phyloP scores from a whole-genome alignment of 92 coral and sea anemone species.

The Chrysogorgia sp. region DNA sequence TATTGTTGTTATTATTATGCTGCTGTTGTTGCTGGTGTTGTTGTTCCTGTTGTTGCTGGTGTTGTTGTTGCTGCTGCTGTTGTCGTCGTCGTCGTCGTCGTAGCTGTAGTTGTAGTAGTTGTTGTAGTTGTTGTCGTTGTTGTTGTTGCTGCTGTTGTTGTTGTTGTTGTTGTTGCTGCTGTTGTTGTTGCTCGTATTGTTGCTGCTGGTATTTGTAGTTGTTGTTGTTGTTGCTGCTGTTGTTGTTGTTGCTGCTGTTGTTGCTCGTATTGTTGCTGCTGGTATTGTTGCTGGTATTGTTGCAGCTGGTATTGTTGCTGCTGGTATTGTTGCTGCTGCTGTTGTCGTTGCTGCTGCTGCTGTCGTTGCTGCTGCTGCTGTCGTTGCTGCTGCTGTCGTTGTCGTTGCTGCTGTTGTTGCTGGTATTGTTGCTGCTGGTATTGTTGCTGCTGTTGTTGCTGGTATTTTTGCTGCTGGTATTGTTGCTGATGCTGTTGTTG shows the following conservation, averaged over 20 bases:
- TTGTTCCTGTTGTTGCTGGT: neutral
- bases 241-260: constrained; percentile 17
- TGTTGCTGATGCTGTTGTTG: too few species aligned
- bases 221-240: constrained; percentile 30
- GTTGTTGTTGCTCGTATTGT: neutral
- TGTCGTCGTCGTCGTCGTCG: constrained; percentile 17
- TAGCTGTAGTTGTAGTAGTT: neutral
- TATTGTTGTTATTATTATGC: too few species aligned
- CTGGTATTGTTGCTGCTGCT: neutral
- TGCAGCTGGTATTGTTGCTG: too few species aligned
- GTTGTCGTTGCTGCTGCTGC: constrained; percentile 18
- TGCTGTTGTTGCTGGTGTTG: neutral
- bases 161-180: neutral
- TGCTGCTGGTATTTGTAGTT: constrained; percentile 16
- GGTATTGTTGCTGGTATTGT: neutral
- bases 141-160: constrained; percentile 8
- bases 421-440: constrained; percentile 1
- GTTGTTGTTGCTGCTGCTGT: neutral
- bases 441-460: constrained; percentile 1
- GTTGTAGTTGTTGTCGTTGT: constrained; percentile 1
- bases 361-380: constrained; percentile 26
- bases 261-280: neutral
- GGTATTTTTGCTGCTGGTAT: neutral
- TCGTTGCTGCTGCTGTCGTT: constrained; percentile 11
- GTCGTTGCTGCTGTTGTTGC: neutral